phyloP scores from a whole-genome alignment of 2,888 invertebrate species.

The Lasioglossum malachurum region DNA sequence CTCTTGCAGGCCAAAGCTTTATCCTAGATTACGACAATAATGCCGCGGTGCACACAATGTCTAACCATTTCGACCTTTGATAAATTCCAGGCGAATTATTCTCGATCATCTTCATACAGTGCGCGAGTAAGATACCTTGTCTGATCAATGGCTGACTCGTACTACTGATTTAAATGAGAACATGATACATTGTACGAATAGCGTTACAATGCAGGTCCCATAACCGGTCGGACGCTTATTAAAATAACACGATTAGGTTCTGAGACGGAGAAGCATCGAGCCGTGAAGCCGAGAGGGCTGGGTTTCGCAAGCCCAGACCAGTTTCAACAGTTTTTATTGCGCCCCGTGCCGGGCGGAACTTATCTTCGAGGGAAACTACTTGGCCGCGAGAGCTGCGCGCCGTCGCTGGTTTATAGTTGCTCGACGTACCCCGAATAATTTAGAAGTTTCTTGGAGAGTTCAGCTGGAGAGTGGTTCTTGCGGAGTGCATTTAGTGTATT shows the following conservation, averaged over 20 bases:
- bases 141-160: not conserved
- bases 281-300: not conserved
- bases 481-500: constrained; percentile 9
- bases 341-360: not conserved
- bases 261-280: not conserved
- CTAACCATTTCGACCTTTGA: not conserved
- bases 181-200: too few species aligned
- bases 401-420: constrained; percentile 9
- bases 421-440: constrained; percentile 17
- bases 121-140: not conserved
- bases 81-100: too few species aligned
- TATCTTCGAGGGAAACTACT: constrained; percentile 11
- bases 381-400: not conserved
- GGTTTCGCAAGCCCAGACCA: not conserved
- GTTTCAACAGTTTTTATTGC: constrained; percentile 17
- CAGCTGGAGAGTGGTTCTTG: not conserved
- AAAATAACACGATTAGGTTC: not conserved
- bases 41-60: not conserved
- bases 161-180: not conserved
- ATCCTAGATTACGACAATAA: not conserved
- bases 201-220: not conserved
- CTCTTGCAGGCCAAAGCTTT: not conserved
- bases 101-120: not conserved
- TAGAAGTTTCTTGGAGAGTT: constrained; percentile 10
- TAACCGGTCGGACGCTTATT: not conserved